phyloP scores from a whole-genome alignment of 2,113 vertebrate genomes.

The Xiphias gladius region DNA sequence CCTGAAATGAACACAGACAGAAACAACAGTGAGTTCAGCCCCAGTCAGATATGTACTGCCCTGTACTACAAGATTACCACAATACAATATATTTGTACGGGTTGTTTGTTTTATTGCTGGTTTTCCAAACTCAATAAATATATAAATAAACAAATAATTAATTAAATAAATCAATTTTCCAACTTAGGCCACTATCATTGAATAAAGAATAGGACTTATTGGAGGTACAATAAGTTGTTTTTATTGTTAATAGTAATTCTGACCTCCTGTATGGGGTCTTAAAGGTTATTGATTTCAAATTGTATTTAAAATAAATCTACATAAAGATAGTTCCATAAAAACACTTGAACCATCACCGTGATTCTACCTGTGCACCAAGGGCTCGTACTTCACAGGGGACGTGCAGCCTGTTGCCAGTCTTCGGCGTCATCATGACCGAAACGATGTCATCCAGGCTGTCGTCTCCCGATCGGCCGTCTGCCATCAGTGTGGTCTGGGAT shows the following conservation, averaged over 20 bases:
- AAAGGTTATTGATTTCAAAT: not conserved
- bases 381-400: conserved; percentile 74
- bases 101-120: too few relatives aligned
- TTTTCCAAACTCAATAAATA: too few relatives aligned
- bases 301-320: not conserved
- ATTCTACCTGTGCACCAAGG: conserved; percentile 79
- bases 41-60: too few relatives aligned
- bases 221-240: not conserved
- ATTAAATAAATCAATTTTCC: too few relatives aligned
- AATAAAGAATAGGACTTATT: not conserved
- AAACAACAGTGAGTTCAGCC: too few relatives aligned
- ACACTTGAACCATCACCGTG: not conserved
- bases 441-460: conserved; percentile 78
- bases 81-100: too few relatives aligned
- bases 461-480: conserved; percentile 56
- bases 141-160: too few relatives aligned
- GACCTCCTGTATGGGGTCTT: not conserved
- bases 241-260: not conserved
- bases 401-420: conserved; percentile 66
- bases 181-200: not conserved
- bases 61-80: too few relatives aligned
- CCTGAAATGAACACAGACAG: conserved; percentile 72
- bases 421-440: conserved; percentile 78
- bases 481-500: conserved; percentile 58
- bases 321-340: not conserved